These are phyloP conservation scores for Dasysyrphus tricinctus DNA, from an alignment of 2,888 invertebrate species.

Conservation along the genomic window DNA sequence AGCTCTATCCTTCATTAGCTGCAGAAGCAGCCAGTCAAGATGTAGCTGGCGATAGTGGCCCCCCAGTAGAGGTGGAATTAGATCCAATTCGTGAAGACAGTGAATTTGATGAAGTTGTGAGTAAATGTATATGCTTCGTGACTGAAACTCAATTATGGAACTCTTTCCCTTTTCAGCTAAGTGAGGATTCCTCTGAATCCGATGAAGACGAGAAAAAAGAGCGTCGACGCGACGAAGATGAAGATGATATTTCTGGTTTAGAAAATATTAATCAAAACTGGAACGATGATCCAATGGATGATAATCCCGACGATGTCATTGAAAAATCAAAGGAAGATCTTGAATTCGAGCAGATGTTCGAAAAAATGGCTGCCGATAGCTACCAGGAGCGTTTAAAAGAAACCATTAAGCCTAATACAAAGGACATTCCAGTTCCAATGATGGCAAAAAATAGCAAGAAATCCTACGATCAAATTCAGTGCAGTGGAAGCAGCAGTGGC, in stretches of 20 bases:
- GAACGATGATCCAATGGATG: slow-evolving; percentile 85
- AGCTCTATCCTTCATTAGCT: slow-evolving; percentile 86
- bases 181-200: slow-evolving; percentile 85
- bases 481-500: slow-evolving; percentile 76
- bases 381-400: slow-evolving; percentile 93
- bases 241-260: slow-evolving; percentile 76
- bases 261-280: slow-evolving; percentile 83
- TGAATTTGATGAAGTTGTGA: slow-evolving; percentile 83
- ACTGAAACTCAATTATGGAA: neutral
- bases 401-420: slow-evolving; percentile 91
- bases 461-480: slow-evolving; percentile 91
- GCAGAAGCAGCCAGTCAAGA: slow-evolving; percentile 83
- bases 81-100: slow-evolving; percentile 84
- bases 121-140: slow-evolving; percentile 70
- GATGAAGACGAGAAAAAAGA: slow-evolving; percentile 77
- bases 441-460: slow-evolving; percentile 90
- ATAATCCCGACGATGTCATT: slow-evolving; percentile 81
- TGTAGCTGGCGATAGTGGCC: slow-evolving; percentile 77
- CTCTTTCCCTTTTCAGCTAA: slow-evolving; percentile 81
- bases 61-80: slow-evolving; percentile 77
- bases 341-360: slow-evolving; percentile 95
- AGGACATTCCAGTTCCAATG: slow-evolving; percentile 96
- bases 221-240: slow-evolving; percentile 75
- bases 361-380: slow-evolving; percentile 96
- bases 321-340: slow-evolving; percentile 91